These are phyloP conservation scores for Bombus sylvicola DNA, from an alignment of 1,140 invertebrate species.

Conservation along the genomic window DNA sequence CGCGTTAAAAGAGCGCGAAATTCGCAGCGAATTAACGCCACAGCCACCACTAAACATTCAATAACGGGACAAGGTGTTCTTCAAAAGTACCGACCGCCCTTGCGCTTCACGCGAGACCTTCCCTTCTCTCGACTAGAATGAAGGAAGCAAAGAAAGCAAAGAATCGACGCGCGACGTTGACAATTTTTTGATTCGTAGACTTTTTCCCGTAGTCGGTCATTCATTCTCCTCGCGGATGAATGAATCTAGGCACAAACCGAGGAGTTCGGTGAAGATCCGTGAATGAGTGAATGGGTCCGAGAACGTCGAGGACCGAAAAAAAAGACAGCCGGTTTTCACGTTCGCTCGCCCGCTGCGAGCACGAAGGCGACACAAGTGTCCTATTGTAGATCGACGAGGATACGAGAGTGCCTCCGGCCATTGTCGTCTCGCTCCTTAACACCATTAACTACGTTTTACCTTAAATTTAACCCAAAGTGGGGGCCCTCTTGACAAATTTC, in stretches of 20 bases:
- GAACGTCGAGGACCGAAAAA: conserved; percentile 43
- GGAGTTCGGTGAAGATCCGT: conserved; percentile 7
- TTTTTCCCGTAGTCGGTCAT: conserved; percentile 53
- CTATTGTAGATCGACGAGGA: conserved; percentile 72
- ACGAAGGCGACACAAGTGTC: conserved; percentile 78
- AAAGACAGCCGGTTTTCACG: conserved; percentile 64
- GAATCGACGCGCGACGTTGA: conserved; percentile 17
- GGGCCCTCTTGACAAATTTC: conserved; percentile 80
- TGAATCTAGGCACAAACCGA: conserved; percentile 20
- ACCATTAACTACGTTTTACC: conserved; percentile 81
- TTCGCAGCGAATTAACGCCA: conserved; percentile 19
- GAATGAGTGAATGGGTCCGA: conserved; percentile 55
- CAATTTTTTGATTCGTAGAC: conserved; percentile 64
- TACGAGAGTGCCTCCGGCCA: conserved; percentile 65
- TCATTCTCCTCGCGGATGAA: conserved; percentile 54
- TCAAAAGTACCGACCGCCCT: conserved; percentile 48
- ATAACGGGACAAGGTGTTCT: conserved; percentile 27
- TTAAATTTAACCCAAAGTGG: conserved; percentile 79
- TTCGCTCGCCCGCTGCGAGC: conserved; percentile 69
- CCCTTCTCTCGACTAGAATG: conserved; percentile 19
- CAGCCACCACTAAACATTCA: conserved; percentile 40
- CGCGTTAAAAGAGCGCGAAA: conserved; percentile 52
- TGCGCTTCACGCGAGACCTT: conserved; percentile 26
- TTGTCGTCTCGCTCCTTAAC: conserved; percentile 75
- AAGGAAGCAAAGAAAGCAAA: conserved; percentile 12